These are phyloP conservation scores for Marisa cornuarietis DNA, from an alignment of 1,140 invertebrate genomes.

Conservation along the genomic window DNA sequence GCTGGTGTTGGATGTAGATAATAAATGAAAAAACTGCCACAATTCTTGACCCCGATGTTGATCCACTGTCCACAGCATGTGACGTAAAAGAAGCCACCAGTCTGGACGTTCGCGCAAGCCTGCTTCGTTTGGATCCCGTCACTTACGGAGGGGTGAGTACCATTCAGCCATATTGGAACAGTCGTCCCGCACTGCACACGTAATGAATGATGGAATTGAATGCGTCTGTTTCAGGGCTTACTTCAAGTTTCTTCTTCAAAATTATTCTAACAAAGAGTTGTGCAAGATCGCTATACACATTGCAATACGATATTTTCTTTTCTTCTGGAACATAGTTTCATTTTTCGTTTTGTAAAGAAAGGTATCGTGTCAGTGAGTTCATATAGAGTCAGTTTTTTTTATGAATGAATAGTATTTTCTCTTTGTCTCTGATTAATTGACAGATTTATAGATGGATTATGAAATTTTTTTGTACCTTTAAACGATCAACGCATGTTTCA, in stretches of 20 bases:
- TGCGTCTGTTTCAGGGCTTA: no score
- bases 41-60: constrained; percentile 35
- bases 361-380: neutral
- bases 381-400: neutral
- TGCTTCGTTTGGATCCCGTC: constrained; percentile 47
- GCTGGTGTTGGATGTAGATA: constrained; percentile 21
- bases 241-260: no score
- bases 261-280: no score
- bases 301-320: no score
- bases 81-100: neutral
- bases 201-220: no score
- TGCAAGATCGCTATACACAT: no score
- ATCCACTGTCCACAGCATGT: constrained; percentile 29
- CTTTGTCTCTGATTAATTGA: neutral
- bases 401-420: neutral
- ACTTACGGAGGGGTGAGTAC: constrained; percentile 35
- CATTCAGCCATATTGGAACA: constrained; percentile 32
- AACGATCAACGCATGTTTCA: neutral
- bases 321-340: neutral
- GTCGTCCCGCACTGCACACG: constrained; percentile 27
- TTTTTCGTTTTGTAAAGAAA: neutral
- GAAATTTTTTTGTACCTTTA: neutral
- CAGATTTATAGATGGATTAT: neutral
- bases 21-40: constrained; percentile 33
- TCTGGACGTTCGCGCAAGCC: constrained; percentile 40